These are phyloP conservation scores for Leptinotarsa juncta DNA, from an alignment of 2,888 invertebrate genomes.

Conservation along the genomic window DNA sequence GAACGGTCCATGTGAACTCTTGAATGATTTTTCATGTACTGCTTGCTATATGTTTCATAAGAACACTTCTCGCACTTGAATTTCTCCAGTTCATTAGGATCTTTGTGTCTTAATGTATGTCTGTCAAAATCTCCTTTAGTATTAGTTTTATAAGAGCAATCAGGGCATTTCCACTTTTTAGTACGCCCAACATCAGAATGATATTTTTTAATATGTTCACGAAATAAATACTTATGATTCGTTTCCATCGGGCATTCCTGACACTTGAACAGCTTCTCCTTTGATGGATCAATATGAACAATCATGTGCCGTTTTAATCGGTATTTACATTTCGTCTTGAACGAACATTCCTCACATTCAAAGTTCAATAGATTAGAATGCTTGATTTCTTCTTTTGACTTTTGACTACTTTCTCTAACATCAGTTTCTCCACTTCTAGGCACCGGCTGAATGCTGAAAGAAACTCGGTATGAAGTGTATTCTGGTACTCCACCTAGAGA, in stretches of 20 bases:
- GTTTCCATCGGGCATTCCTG: neutral
- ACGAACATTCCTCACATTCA: conserved; percentile 1
- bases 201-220: neutral
- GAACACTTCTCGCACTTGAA: conserved; percentile 24
- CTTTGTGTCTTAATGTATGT: conserved; percentile 8
- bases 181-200: neutral
- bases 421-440: neutral
- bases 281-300: conserved; percentile 3
- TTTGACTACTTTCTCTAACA: neutral
- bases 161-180: neutral
- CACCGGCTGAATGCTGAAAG: neutral
- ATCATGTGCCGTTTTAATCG: conserved; percentile 12
- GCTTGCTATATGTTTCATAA: conserved; percentile 7
- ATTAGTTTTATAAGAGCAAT: neutral
- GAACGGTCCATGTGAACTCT: neutral
- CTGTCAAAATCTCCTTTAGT: neutral
- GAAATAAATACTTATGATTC: neutral
- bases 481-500: neutral
- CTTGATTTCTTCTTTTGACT: no score
- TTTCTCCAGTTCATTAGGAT: conserved; percentile 2
- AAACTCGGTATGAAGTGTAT: neutral
- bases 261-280: conserved; percentile 3
- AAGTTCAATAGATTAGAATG: neutral
- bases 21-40: conserved; percentile 5
- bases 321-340: neutral